phyloP scores from a whole-genome alignment of 35 echinoderm and acorn worm genomes.

The Apostichopus californicus region DNA sequence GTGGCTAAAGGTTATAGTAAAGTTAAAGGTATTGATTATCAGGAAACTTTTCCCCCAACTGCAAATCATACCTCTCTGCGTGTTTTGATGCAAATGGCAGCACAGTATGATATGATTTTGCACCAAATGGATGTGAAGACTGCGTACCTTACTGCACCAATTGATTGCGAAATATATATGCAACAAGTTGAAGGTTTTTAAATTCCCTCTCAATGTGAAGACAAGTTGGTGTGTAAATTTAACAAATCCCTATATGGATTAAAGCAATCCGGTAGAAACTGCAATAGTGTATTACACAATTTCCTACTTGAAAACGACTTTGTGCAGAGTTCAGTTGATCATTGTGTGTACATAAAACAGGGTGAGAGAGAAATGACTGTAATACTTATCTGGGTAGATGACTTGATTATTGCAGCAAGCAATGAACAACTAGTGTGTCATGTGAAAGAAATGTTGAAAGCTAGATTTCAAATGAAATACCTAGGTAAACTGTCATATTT shows the following conservation, averaged over 20 bases:
- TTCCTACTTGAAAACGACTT: constrained; percentile 36
- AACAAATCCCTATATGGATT: constrained; percentile 65
- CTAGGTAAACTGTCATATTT: constrained; percentile 56
- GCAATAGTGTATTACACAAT: constrained; percentile 62
- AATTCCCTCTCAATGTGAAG: neutral
- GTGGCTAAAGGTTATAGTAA: constrained; percentile 58
- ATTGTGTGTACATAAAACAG: constrained; percentile 57
- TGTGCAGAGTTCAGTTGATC: constrained; percentile 34
- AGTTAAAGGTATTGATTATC: constrained; percentile 43
- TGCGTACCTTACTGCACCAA: constrained; percentile 68
- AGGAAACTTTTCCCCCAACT: constrained; percentile 54
- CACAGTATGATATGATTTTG: too few species aligned
- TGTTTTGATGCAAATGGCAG: too few species aligned
- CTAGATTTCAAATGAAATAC: constrained; percentile 57
- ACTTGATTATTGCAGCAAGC: constrained; percentile 55
- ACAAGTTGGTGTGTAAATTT: constrained; percentile 62
- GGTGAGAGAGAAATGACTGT: constrained; percentile 19
- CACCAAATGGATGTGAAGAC: too few species aligned
- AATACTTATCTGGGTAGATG: constrained; percentile 60
- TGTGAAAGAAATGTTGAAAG: constrained; percentile 26
- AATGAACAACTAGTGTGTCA: neutral
- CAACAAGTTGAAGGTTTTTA: constrained; percentile 58
- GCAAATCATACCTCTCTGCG: constrained; percentile 41
- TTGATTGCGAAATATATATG: constrained; percentile 70
- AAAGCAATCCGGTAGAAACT: constrained; percentile 65